Base-by-base conservation (phyloP, 2,113 vertebrate genomes). In the Poicephalus gulielmi region DNA sequence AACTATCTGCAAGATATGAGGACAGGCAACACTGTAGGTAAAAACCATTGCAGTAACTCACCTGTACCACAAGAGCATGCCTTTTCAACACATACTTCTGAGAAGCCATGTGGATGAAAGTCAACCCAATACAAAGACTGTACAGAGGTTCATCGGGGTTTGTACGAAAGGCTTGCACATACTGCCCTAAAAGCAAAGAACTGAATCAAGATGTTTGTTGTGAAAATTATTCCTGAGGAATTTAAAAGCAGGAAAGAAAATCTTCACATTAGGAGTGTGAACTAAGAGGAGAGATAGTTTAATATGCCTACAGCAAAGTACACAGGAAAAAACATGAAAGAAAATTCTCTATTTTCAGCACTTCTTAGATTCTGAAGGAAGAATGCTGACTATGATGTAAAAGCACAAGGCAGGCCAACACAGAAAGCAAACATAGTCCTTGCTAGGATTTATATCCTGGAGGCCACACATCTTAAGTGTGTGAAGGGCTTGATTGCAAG, bases 91-190 rank as follows among this genome's bases (percentile, higher is more conserved):
- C 99, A 6, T 98, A 99, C 92, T 99, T 99, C 98, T 99, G 99
- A 49, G 99, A 99, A 1, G 99, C 99, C 99, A 99, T 99, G 96
- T 99, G 99, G 94, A 99, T 98, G 94, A 99, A 99, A 59, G 99
- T 99, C 44, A 99, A 98, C 49, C 99, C 99, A 52, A 99, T 98
- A 62, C 98, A 99, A 46, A 99, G 97, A 78, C 98, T 99, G 96
- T 99, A 98, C 25, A 99, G 98, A 8, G 99, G 99, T 60, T 99
- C 98, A 2, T 96, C 75, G 3, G 99, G 98, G 31, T 98, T 98
- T 74, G 97, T 94, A 77, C 99, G 98, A 75, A 99, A 99, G 37
- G 99, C 99, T 96, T 99, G 99, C 28, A 99, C 98, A 8, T 99
- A 99, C 92, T 99, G 99, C n/a, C 99, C 99, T 99, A 74, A 66